These are phyloP conservation scores for Patiria miniata DNA, from an alignment of 35 echinoderm and acorn worm genomes.

Conservation along the genomic window DNA sequence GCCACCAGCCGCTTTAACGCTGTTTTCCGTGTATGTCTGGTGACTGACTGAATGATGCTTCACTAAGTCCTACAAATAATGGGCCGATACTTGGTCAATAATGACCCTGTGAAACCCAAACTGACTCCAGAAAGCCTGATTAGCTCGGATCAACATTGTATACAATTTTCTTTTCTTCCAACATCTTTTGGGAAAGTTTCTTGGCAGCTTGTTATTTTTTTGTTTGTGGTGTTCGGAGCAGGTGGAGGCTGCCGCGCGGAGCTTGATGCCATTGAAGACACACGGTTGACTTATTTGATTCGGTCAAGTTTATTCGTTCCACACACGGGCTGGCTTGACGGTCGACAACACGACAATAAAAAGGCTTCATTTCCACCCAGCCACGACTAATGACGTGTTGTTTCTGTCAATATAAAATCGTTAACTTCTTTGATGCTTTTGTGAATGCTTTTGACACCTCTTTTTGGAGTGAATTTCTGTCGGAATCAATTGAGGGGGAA, in stretches of 20 bases:
- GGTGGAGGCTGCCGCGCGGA: neutral
- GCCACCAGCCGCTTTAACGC: no score
- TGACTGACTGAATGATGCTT: neutral
- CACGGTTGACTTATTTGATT: conserved; percentile 18
- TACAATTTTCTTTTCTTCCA: neutral
- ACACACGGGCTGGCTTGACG: no score
- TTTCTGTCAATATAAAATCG: no score
- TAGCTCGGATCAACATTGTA: conserved; percentile 9
- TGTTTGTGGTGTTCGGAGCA: neutral
- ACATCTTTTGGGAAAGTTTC: neutral
- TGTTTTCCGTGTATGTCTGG: neutral
- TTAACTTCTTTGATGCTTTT: no score
- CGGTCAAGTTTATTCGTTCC: neutral
- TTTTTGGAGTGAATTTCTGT: no score
- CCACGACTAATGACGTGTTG: no score
- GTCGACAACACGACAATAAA: no score
- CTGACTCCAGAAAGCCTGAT: conserved; percentile 1
- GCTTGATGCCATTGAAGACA: neutral
- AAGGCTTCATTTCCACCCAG: no score
- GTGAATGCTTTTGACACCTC: no score
- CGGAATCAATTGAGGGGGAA: no score
- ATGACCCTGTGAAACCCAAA: no score
- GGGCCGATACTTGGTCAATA: neutral
- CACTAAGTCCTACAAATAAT: neutral
- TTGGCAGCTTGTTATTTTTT: conserved; percentile 24